phyloP scores from a whole-genome alignment of 1,140 invertebrate species.

The Arctopsyche grandis region DNA sequence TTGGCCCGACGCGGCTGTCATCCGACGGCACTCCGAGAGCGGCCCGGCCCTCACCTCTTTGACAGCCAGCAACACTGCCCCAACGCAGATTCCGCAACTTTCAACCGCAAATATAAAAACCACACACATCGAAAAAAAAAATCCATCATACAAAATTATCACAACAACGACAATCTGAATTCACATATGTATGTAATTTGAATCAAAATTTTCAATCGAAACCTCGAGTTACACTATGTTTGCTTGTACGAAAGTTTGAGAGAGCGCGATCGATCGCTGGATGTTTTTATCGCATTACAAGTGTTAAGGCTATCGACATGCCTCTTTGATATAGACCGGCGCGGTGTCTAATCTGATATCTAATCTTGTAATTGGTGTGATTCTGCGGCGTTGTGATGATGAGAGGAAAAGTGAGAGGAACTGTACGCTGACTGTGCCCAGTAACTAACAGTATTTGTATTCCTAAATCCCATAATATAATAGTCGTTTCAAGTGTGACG shows the following conservation, averaged over 20 bases:
- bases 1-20: constrained; percentile 35
- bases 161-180: too few species aligned
- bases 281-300: constrained; percentile 25
- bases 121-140: too few species aligned
- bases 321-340: constrained; percentile 39
- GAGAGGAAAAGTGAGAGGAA: constrained; percentile 37
- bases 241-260: not conserved
- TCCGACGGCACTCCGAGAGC: not conserved
- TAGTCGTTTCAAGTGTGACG: too few species aligned
- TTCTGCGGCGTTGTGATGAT: constrained; percentile 30
- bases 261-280: not conserved
- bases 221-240: too few species aligned
- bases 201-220: too few species aligned
- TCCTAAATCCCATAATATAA: too few species aligned
- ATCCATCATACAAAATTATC: too few species aligned
- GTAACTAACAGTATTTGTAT: not conserved
- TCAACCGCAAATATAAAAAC: not conserved
- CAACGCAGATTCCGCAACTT: constrained; percentile 7
- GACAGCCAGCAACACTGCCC: not conserved
- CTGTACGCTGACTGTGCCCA: not conserved
- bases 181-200: too few species aligned
- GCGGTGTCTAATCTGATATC: constrained; percentile 40
- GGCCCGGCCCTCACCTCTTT: not conserved
- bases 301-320: constrained; percentile 41
- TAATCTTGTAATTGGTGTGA: constrained; percentile 47